phyloP scores from a whole-genome alignment of 2,888 invertebrate genomes.

The Darwinula stevensoni region DNA sequence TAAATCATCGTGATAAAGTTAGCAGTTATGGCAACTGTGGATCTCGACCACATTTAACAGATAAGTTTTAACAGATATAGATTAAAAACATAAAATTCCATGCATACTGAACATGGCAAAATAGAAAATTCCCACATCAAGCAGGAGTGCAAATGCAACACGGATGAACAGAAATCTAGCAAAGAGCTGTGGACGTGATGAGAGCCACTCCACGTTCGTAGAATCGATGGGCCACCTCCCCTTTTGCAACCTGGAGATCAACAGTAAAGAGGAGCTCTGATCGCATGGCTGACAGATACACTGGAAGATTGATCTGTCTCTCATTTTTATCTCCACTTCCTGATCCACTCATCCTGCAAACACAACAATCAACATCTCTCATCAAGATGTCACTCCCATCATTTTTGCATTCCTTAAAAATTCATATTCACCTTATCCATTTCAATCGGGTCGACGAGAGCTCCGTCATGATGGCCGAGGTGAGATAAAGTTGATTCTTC shows the following conservation, averaged over 20 bases:
- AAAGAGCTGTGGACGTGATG: slow-evolving; percentile 52
- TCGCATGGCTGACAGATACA: slow-evolving; percentile 86
- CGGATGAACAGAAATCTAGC: too few species aligned
- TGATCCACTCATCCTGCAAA: not conserved
- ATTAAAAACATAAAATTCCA: too few species aligned
- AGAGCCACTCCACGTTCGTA: slow-evolving; percentile 95
- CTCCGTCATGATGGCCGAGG: slow-evolving; percentile 82
- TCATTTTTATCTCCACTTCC: slow-evolving; percentile 12
- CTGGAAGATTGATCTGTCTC: slow-evolving; percentile 59
- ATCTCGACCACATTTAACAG: too few species aligned
- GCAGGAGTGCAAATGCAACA: too few species aligned
- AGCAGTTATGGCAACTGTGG: too few species aligned
- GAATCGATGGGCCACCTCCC: slow-evolving; percentile 79
- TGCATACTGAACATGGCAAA: too few species aligned
- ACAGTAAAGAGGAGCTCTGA: slow-evolving; percentile 82
- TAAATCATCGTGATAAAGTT: too few species aligned
- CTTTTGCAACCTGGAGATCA: slow-evolving; percentile 64
- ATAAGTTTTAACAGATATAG: too few species aligned
- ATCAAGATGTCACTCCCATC: not conserved
- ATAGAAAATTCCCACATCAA: too few species aligned
- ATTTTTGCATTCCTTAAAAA: not conserved
- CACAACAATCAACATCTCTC: slow-evolving; percentile 4
- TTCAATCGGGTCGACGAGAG: slow-evolving; percentile 59
- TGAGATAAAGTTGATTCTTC: slow-evolving; percentile 59
- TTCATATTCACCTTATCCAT: slow-evolving; percentile 39